Evolutionary conservation across 92 coral and sea anemone species (phyloP).

Genomic region (Montipora capitata): DNA sequence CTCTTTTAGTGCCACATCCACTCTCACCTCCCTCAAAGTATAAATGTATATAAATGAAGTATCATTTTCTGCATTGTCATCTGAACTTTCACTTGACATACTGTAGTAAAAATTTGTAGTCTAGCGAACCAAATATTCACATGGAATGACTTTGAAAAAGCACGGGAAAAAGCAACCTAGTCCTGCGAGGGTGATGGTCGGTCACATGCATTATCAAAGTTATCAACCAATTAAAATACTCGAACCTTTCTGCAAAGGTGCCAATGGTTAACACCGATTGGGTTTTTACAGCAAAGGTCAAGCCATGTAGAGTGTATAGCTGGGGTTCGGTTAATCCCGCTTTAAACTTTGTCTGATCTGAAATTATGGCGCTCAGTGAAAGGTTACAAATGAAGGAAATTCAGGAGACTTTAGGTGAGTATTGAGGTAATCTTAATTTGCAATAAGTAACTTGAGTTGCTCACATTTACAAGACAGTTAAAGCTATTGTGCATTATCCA

Average conservation of each 20-base stretch:
- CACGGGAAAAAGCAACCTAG: not conserved
- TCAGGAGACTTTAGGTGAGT: not conserved
- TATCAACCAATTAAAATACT: no score
- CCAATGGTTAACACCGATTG: no score
- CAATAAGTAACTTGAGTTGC: no score
- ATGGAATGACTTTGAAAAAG: no score
- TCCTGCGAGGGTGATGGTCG: constrained; percentile 7
- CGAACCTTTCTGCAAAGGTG: no score
- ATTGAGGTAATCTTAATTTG: not conserved
- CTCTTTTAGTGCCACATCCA: constrained; percentile 8
- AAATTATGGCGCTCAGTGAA: not conserved
- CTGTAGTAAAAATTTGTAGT: not conserved
- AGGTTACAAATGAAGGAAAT: not conserved
- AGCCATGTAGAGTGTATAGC: no score
- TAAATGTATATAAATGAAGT: not conserved
- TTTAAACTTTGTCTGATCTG: no score
- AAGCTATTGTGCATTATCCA: no score
- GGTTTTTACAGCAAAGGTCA: no score
- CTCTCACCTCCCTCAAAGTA: not conserved
- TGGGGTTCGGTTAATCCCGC: no score
- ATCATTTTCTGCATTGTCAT: constrained; percentile 1
- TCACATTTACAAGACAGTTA: no score
- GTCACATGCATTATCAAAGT: not conserved
- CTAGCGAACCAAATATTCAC: no score
- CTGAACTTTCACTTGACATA: constrained; percentile 3